These are phyloP conservation scores for Octodon degus DNA, from an alignment of 2,113 vertebrate genomes.

Conservation along the genomic window DNA sequence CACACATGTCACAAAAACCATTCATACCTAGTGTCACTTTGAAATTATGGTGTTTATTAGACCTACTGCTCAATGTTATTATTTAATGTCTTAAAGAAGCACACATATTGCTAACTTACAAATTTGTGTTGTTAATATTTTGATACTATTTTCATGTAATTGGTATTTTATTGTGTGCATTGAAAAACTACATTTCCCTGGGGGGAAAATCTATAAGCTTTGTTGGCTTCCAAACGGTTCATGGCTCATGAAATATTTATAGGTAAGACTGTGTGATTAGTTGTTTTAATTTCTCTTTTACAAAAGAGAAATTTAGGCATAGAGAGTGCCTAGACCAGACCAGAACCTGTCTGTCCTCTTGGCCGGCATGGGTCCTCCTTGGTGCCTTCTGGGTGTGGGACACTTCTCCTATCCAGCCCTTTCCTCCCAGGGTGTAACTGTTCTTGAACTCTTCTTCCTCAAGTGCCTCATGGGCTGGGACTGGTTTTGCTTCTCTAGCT, in stretches of 20 bases:
- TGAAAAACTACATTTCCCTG: slow-evolving; percentile 21
- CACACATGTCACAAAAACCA: not conserved
- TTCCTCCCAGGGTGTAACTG: not conserved
- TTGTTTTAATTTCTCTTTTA: not conserved
- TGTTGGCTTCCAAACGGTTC: not conserved
- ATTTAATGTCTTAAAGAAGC: too few species aligned
- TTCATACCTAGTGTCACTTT: not conserved
- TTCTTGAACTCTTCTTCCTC: not conserved
- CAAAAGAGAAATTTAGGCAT: not conserved
- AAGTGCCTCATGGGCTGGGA: not conserved
- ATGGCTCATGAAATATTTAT: slow-evolving; percentile 58
- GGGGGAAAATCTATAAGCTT: not conserved
- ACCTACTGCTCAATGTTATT: too few species aligned
- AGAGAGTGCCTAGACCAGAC: not conserved
- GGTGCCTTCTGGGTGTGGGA: rapidly evolving
- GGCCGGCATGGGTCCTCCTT: not conserved
- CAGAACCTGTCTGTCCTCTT: not conserved
- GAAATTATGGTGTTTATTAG: slow-evolving; percentile 31
- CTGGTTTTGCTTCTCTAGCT: slow-evolving; percentile 11
- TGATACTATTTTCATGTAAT: slow-evolving; percentile 67
- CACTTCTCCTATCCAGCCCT: not conserved
- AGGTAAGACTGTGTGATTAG: not conserved
- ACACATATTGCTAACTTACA: not conserved
- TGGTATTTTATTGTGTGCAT: slow-evolving; percentile 36
- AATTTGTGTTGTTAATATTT: slow-evolving; percentile 72